A percentile compares a stretch with the other conserved stretches of the same genome.
Evolutionary conservation across 2,113 vertebrate genomes (phyloP).

Genomic region (Aleadryas rufinucha): DNA sequence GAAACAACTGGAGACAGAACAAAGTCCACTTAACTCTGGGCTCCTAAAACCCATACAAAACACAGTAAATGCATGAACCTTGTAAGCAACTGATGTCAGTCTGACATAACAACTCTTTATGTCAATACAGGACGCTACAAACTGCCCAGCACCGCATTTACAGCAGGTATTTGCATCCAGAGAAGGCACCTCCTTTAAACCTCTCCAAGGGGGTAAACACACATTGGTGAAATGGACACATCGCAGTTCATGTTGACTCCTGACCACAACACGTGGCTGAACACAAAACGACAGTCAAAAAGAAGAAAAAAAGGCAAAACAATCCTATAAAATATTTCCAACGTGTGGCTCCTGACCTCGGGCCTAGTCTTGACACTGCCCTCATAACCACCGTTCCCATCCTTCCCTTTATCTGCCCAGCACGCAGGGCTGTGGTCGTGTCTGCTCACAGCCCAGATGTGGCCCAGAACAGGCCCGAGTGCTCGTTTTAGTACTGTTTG

Average conservation of each 20-base stretch:
- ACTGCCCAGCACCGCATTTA: background rate
- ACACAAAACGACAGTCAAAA: background rate
- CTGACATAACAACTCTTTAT: background rate
- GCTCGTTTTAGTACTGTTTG: background rate
- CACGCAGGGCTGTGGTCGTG: background rate
- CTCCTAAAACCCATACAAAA: background rate
- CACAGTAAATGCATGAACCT: background rate
- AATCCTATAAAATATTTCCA: background rate
- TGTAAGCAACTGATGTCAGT: rapidly evolving
- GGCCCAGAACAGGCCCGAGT: rapidly evolving
- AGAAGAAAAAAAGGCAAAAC: background rate
- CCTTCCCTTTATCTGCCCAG: background rate
- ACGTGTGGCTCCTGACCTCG: rapidly evolving
- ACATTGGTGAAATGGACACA: background rate
- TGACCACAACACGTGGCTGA: background rate
- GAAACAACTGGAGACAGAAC: background rate
- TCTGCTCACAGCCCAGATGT: background rate
- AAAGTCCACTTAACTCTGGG: background rate
- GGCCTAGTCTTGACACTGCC: background rate
- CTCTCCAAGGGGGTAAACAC: background rate
- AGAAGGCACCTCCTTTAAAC: background rate
- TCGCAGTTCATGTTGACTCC: background rate
- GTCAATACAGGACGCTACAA: background rate
- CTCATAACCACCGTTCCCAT: rapidly evolving
- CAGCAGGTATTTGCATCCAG: background rate